Percentiles rank a stretch among this genome's conserved stretches.
phyloP scores from a whole-genome alignment of 92 coral and sea anemone genomes.

The Palythoa caribaeorum region DNA sequence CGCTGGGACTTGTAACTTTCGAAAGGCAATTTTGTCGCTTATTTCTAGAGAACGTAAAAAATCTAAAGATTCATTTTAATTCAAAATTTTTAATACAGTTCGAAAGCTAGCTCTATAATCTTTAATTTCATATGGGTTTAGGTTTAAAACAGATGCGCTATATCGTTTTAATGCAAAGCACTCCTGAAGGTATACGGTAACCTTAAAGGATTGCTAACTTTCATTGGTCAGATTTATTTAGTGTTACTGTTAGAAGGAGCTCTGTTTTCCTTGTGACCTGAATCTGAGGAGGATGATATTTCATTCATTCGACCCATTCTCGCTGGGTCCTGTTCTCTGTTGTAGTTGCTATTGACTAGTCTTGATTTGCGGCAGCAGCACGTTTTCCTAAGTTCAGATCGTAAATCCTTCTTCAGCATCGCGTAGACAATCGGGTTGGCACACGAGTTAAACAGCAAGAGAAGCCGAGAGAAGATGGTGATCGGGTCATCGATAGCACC shows the following conservation, averaged over 20 bases:
- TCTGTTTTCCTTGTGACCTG: neutral
- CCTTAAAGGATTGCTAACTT: too few relatives aligned
- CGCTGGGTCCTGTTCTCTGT: neutral
- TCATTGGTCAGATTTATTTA: too few relatives aligned
- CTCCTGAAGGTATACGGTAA: too few relatives aligned
- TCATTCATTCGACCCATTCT: constrained; percentile 22
- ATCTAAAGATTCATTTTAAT: too few relatives aligned
- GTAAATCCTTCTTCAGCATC: constrained; percentile 81
- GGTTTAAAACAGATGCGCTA: too few relatives aligned
- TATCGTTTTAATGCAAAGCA: too few relatives aligned
- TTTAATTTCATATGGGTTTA: too few relatives aligned
- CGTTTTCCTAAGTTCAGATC: constrained; percentile 68
- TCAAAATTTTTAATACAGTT: too few relatives aligned
- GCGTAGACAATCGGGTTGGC: constrained; percentile 83
- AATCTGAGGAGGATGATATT: constrained; percentile 33
- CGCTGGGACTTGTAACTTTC: too few relatives aligned
- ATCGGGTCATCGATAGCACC: constrained; percentile 68
- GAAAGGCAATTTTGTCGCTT: too few relatives aligned
- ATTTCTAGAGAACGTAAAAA: too few relatives aligned
- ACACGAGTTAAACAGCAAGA: constrained; percentile 77
- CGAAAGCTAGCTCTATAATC: too few relatives aligned
- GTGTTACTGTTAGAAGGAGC: neutral
- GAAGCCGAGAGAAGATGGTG: constrained; percentile 71
- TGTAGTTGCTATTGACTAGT: neutral
- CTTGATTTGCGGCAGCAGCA: constrained; percentile 12